phyloP scores from a whole-genome alignment of 2,113 vertebrate species.

The Silurus glanis region DNA sequence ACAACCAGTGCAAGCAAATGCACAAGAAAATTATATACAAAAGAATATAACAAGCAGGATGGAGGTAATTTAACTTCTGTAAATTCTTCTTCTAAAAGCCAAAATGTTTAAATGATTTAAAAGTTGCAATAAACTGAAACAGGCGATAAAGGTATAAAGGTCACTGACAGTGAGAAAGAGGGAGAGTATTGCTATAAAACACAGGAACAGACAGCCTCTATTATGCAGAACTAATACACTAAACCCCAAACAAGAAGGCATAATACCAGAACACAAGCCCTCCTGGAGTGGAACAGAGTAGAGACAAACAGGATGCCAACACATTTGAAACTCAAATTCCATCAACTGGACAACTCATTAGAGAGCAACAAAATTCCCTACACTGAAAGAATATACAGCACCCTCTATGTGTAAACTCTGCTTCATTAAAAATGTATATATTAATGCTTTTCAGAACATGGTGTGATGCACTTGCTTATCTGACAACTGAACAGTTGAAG shows the following conservation, averaged over 20 bases:
- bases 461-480: too few relatives aligned
- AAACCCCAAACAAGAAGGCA: conserved; percentile 19
- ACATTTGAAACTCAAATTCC: background rate
- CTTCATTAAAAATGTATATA: background rate
- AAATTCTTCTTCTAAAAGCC: background rate
- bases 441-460: too few relatives aligned
- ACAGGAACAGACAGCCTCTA: conserved; percentile 3
- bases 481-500: background rate
- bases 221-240: conserved; percentile 33
- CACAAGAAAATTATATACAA: background rate
- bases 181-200: background rate
- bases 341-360: conserved; percentile 47
- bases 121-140: conserved; percentile 17
- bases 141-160: conserved; percentile 29
- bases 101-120: conserved; percentile 55
- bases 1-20: background rate
- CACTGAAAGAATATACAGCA: background rate
- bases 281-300: conserved; percentile 13
- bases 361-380: conserved; percentile 6
- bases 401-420: background rate
- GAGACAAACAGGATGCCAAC: conserved; percentile 39
- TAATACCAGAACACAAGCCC: conserved; percentile 3
- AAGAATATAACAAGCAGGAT: background rate
- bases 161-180: background rate
- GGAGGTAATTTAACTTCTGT: background rate